Evolutionary conservation across 1,140 invertebrate genomes (phyloP).

Genomic region (Drosophila yakuba): DNA sequence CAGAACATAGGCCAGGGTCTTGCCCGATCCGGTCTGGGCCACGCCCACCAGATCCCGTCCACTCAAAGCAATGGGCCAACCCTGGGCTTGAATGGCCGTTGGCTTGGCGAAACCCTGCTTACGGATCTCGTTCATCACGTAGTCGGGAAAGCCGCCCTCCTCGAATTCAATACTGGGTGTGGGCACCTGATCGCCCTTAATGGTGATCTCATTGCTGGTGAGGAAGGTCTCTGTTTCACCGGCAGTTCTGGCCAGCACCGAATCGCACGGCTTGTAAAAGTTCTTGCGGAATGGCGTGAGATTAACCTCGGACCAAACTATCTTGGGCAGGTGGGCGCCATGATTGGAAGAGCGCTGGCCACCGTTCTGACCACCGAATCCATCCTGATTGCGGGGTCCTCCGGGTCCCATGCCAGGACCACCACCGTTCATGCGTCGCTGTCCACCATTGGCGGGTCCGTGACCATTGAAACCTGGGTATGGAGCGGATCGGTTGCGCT

Average conservation of each 20-base stretch:
- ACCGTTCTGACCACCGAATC: conserved; percentile 55
- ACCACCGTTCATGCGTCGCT: conserved; percentile 55
- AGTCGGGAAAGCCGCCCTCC: conserved; percentile 93
- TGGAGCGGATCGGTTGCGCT: conserved; percentile 71
- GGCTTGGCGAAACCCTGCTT: conserved; percentile 94
- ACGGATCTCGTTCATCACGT: conserved; percentile 91
- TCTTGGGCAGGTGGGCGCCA: conserved; percentile 90
- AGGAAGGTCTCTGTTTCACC: conserved; percentile 91
- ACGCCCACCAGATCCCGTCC: conserved; percentile 97
- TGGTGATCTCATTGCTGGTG: conserved; percentile 91
- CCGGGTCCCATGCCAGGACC: conserved; percentile 45
- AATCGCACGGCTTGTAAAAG: conserved; percentile 93
- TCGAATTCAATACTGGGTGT: conserved; percentile 94
- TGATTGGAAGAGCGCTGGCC: conserved; percentile 85
- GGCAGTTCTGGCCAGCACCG: conserved; percentile 89
- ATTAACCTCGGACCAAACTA: conserved; percentile 89
- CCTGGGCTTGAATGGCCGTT: conserved; percentile 95
- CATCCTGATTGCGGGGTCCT: conserved; percentile 30
- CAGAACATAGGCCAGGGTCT: conserved; percentile 93
- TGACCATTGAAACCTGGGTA: conserved; percentile 61
- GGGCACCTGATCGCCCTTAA: conserved; percentile 91
- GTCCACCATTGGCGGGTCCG: conserved; percentile 25
- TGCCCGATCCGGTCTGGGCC: conserved; percentile 97
- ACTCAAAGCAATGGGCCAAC: conserved; percentile 96
- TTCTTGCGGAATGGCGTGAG: conserved; percentile 96